Percentiles rank a stretch among this genome's conserved stretches.
These are phyloP conservation scores for Fistularia tabacaria DNA, from an alignment of 2,797 vertebrate genomes.

Conservation along the genomic window DNA sequence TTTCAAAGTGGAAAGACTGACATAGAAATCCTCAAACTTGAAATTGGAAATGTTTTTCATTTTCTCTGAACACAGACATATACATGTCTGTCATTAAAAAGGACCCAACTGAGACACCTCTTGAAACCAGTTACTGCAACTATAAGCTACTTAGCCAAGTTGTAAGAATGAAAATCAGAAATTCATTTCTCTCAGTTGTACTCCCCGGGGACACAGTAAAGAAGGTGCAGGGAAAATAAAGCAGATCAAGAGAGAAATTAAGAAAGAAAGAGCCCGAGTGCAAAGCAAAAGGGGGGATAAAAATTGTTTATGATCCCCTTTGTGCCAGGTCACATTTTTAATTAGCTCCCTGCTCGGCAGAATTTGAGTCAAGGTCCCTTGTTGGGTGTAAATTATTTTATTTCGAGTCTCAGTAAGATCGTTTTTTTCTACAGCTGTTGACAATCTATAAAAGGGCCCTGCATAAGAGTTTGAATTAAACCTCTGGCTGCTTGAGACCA, in stretches of 20 bases:
- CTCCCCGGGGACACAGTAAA: conserved; percentile 3
- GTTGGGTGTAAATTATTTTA: conserved; percentile 59
- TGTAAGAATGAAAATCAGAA: conserved; percentile 26
- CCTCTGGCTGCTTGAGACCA: conserved; percentile 4
- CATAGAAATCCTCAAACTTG: too few relatives aligned
- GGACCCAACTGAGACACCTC: too few relatives aligned
- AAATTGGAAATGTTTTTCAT: too few relatives aligned
- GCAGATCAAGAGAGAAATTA: too few relatives aligned
- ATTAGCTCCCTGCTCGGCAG: conserved; percentile 55
- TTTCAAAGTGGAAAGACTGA: too few relatives aligned
- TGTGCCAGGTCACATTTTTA: conserved; percentile 57
- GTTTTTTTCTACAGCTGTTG: conserved; percentile 3
- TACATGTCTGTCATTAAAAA: too few relatives aligned
- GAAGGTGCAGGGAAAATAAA: background rate
- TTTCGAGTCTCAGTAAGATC: conserved; percentile 47
- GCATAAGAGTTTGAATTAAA: background rate
- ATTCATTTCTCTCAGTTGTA: conserved; percentile 22
- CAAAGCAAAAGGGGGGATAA: conserved; percentile 31
- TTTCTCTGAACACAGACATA: too few relatives aligned
- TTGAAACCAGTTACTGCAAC: conserved; percentile 12
- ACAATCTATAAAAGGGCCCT: background rate
- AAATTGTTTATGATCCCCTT: conserved; percentile 34
- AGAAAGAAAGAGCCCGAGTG: conserved; percentile 14
- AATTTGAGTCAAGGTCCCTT: conserved; percentile 36
- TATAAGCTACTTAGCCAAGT: conserved; percentile 25